These are phyloP conservation scores for Stigmatopora nigra DNA, from an alignment of 2,113 vertebrate genomes.

Conservation along the genomic window DNA sequence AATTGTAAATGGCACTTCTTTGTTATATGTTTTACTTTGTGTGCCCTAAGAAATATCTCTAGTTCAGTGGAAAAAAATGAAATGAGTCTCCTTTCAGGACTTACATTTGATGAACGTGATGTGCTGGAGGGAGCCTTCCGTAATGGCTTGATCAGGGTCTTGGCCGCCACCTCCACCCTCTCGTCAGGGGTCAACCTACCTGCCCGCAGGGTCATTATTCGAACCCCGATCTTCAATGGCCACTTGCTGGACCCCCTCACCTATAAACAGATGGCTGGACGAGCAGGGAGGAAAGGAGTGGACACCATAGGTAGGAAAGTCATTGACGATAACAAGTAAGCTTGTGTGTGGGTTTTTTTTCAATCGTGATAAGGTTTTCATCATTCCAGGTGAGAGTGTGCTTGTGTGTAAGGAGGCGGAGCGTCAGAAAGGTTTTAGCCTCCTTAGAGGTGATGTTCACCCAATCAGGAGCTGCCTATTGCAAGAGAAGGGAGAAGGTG, in stretches of 20 bases:
- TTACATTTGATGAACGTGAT: conserved; percentile 94
- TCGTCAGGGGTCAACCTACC: conserved; percentile 97
- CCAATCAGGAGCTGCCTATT: conserved; percentile 87
- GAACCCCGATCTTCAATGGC: conserved; percentile 85
- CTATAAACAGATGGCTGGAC: conserved; percentile 95
- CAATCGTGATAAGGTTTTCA: neutral
- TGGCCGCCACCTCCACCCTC: conserved; percentile 89
- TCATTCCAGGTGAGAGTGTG: conserved; percentile 83
- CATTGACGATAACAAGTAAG: neutral
- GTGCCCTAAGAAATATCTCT: neutral
- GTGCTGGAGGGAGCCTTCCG: conserved; percentile 90
- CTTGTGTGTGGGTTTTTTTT: neutral
- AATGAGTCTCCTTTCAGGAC: conserved; percentile 63
- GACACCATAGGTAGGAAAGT: conserved; percentile 75
- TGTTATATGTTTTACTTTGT: too few relatives aligned
- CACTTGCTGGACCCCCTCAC: conserved; percentile 82
- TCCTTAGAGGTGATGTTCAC: conserved; percentile 81
- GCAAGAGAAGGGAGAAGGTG: conserved; percentile 76
- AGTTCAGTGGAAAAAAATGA: neutral
- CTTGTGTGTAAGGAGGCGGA: conserved; percentile 89
- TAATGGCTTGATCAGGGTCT: conserved; percentile 77
- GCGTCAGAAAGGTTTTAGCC: conserved; percentile 79
- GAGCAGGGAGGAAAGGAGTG: conserved; percentile 92
- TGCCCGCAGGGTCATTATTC: conserved; percentile 88
- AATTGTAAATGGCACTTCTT: neutral